A percentile compares a stretch with the other conserved stretches of the same genome.
phyloP scores from a whole-genome alignment of 2,888 invertebrate species.

The Lepetodrilus schrolli region DNA sequence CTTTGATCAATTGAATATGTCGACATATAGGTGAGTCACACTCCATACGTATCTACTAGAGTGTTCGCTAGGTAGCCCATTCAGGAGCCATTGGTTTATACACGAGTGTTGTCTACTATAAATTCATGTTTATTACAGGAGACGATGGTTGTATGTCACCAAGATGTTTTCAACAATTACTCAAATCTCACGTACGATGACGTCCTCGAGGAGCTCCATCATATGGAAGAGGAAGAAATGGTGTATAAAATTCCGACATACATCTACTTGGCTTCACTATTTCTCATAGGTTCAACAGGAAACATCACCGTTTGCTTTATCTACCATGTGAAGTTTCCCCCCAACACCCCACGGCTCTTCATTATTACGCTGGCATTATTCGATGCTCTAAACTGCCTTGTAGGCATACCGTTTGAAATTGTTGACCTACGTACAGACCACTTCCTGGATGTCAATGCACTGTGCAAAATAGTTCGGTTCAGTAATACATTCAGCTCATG shows the following conservation, averaged over 20 bases:
- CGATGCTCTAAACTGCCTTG: constrained; percentile 16
- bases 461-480: constrained; percentile 6
- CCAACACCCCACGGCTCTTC: not conserved
- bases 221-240: constrained; percentile 2
- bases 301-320: constrained; percentile 6
- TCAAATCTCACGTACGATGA: not conserved
- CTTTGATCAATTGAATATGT: too few species aligned
- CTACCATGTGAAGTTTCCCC: not conserved
- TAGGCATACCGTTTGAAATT: constrained; percentile 20
- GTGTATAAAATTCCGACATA: constrained; percentile 15
- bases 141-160: not conserved
- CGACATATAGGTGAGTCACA: too few species aligned
- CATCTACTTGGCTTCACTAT: not conserved
- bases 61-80: too few species aligned
- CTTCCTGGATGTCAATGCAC: constrained; percentile 7
- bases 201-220: not conserved
- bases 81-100: too few species aligned
- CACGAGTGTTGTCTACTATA: too few species aligned
- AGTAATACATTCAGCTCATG: constrained; percentile 15
- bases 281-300: constrained; percentile 1
- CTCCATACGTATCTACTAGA: too few species aligned
- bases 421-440: constrained; percentile 2
- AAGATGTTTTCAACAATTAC: not conserved
- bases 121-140: too few species aligned
- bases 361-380: constrained; percentile 10